These are phyloP conservation scores for Furcifer pardalis DNA, from an alignment of 2,797 vertebrate genomes.

Conservation along the genomic window DNA sequence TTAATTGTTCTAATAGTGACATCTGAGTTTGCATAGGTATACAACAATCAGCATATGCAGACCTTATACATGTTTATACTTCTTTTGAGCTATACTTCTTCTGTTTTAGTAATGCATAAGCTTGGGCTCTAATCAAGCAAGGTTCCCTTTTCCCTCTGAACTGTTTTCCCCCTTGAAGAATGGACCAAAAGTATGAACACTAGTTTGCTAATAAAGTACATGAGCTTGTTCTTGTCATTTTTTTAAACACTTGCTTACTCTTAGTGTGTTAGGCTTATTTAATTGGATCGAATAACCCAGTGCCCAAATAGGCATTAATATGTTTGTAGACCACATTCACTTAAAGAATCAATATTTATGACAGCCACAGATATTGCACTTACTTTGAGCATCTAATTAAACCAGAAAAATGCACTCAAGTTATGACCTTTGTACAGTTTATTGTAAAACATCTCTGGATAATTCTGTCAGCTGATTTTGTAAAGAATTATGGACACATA, in stretches of 20 bases:
- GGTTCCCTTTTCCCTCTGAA: conserved; percentile 18
- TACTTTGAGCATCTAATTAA: conserved; percentile 69
- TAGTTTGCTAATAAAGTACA: conserved; percentile 15
- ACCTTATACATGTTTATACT: not conserved
- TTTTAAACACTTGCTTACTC: conserved; percentile 38
- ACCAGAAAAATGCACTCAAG: conserved; percentile 68
- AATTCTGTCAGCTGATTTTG: conserved; percentile 66
- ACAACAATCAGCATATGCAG: not conserved
- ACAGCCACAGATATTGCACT: conserved; percentile 68
- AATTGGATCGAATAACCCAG: conserved; percentile 62
- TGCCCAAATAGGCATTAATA: conserved; percentile 75
- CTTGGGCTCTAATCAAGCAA: not conserved
- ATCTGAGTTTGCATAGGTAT: not conserved
- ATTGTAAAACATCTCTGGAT: conserved; percentile 66
- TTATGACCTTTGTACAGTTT: conserved; percentile 56
- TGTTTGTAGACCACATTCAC: conserved; percentile 67
- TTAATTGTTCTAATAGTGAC: not conserved
- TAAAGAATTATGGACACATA: conserved; percentile 42
- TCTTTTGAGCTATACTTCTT: not conserved
- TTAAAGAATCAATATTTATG: conserved; percentile 68
- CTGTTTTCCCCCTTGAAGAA: conserved; percentile 20
- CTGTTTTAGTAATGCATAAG: not conserved
- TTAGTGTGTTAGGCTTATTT: conserved; percentile 70
- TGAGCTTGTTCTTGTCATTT: conserved; percentile 45
- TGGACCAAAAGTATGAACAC: conserved; percentile 27